A percentile compares a stretch with the other conserved stretches of the same genome.
Conservation (phyloP, 2,113 vertebrate species). For the Gymnarchus niloticus region DNA sequence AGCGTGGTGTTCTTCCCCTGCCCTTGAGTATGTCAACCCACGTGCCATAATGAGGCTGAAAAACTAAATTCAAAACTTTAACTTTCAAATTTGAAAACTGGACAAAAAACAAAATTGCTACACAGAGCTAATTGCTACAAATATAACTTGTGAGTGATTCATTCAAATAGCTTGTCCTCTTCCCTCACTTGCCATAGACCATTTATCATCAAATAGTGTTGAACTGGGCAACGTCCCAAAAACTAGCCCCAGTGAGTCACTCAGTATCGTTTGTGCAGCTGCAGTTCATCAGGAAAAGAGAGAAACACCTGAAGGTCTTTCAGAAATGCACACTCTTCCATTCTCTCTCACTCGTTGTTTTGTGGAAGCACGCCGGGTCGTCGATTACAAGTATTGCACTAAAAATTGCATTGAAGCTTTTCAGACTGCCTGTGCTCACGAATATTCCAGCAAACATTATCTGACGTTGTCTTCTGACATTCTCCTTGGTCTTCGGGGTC, state of each 20-base stretch:
- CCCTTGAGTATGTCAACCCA: not conserved
- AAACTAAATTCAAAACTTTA: not conserved
- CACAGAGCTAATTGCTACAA: not conserved
- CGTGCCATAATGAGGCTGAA: not conserved
- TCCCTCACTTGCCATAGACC: not conserved
- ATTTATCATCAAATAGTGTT: constrained; percentile 23
- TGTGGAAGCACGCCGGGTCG: not conserved
- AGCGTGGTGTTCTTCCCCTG: not conserved
- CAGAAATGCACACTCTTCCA: not conserved
- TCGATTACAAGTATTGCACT: not conserved
- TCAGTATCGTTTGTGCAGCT: constrained; percentile 10
- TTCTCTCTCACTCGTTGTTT: not conserved
- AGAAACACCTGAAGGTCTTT: constrained; percentile 19
- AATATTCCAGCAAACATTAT: not conserved
- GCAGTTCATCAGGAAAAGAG: not conserved
- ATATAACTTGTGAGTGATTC: constrained; percentile 17
- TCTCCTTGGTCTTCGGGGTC: not conserved
- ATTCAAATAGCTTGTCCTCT: constrained; percentile 11
- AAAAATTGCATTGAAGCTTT: not conserved
- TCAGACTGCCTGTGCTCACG: not conserved
- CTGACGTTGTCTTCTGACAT: not conserved
- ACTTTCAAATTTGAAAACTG: not conserved
- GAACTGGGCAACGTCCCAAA: constrained; percentile 8
- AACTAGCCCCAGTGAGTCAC: constrained; percentile 15
- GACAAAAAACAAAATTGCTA: not conserved